Evolutionary conservation across 2,888 invertebrate species (phyloP).

Genomic region (Rhagium mordax): DNA sequence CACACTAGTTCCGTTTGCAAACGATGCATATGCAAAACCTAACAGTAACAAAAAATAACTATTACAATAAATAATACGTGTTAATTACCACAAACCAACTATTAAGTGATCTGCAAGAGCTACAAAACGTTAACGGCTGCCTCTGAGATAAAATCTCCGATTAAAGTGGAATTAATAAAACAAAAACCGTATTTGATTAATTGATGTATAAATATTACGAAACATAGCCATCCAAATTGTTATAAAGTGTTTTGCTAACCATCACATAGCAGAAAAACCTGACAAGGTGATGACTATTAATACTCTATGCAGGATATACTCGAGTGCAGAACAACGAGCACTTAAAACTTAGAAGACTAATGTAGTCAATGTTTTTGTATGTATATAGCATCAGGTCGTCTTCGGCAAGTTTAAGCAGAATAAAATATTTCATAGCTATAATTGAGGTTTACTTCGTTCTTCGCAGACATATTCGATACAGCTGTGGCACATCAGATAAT

Average conservation of each 20-base stretch:
- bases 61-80: neutral
- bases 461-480: too few relatives aligned
- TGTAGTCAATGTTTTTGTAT: slow-evolving; percentile 17
- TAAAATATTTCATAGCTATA: neutral
- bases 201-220: slow-evolving; percentile 51
- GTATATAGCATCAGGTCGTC: neutral
- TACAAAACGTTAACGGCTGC: neutral
- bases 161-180: slow-evolving; percentile 40
- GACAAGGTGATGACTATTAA: slow-evolving; percentile 32
- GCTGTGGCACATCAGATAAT: too few relatives aligned
- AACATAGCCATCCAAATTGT: slow-evolving; percentile 38
- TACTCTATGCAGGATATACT: slow-evolving; percentile 3
- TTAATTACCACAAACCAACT: neutral
- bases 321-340: neutral
- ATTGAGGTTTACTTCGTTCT: too few relatives aligned
- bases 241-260: slow-evolving; percentile 9
- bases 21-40: neutral
- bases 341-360: neutral
- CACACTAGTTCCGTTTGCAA: too few relatives aligned
- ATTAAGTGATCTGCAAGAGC: neutral
- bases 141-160: neutral
- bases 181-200: slow-evolving; percentile 51
- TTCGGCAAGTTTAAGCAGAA: neutral
- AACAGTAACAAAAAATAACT: neutral
- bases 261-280: slow-evolving; percentile 1